Conservation (phyloP, 2,888 invertebrate species). For the Poecilus cupreus region DNA sequence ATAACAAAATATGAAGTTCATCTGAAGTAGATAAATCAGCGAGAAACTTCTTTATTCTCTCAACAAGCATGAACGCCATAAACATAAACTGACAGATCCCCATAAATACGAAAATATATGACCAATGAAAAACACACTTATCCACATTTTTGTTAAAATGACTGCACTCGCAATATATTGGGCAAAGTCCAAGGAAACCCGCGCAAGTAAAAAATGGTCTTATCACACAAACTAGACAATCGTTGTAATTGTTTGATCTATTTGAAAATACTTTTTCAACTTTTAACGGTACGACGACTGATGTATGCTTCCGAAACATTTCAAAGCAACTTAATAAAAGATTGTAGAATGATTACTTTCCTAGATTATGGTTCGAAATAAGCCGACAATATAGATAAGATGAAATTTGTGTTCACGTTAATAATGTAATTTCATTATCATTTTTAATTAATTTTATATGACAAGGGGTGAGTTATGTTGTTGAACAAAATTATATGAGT, state of each 20-base stretch:
- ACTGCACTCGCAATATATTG: conserved; percentile 50
- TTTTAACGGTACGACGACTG: background rate
- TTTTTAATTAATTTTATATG: background rate
- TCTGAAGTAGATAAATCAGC: background rate
- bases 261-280: conserved; percentile 24
- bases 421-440: conserved; percentile 1
- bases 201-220: conserved; percentile 46
- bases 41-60: background rate
- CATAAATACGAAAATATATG: background rate
- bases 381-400: no score
- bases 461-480: no score
- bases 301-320: background rate
- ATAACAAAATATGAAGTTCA: background rate
- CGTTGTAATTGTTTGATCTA: background rate
- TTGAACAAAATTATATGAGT: no score
- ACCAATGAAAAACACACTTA: conserved; percentile 5
- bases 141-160: conserved; percentile 50
- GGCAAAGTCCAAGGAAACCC: conserved; percentile 44
- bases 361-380: no score
- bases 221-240: conserved; percentile 58
- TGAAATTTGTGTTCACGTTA: background rate
- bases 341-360: no score
- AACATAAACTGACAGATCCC: background rate
- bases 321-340: no score
- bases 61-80: background rate